These are phyloP conservation scores for Melanotaenia duboulayi DNA, from an alignment of 2,113 vertebrate species.

Conservation along the genomic window DNA sequence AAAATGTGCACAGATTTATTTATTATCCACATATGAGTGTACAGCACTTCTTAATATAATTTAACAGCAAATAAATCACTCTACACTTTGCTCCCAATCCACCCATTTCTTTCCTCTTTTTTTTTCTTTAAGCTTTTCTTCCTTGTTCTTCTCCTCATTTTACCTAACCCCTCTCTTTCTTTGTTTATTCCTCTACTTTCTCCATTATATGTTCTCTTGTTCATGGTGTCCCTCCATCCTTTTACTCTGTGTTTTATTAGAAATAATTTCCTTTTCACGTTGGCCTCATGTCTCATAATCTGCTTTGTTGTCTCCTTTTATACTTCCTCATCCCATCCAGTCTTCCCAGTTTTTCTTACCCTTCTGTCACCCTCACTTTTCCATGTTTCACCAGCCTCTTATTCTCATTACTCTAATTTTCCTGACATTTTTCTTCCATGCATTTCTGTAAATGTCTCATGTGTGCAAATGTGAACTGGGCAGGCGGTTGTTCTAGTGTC, in stretches of 20 bases:
- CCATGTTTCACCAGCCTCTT: background rate
- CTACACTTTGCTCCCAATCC: conserved; percentile 3
- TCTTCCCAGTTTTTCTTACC: background rate
- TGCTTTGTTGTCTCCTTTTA: rapidly evolving
- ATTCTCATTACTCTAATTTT: background rate
- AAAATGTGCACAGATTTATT: background rate
- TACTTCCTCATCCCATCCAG: background rate
- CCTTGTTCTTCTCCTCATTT: background rate
- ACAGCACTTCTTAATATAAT: conserved; percentile 1
- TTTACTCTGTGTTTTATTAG: background rate
- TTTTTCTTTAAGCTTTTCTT: conserved; percentile 1
- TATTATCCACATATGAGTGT: background rate
- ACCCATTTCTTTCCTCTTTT: conserved; percentile 3
- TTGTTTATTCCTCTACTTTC: too few species aligned
- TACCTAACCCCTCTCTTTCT: background rate
- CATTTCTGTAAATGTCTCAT: background rate
- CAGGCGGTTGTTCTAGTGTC: background rate
- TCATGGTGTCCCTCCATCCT: background rate
- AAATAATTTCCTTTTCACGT: too few species aligned
- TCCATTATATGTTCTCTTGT: background rate
- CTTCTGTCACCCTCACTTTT: background rate
- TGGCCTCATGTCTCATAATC: background rate
- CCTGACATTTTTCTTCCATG: background rate
- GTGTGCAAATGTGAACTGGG: background rate
- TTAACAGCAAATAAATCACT: conserved; percentile 40